Conservation (phyloP, 1,140 invertebrate species). For the Maniola jurtina region DNA sequence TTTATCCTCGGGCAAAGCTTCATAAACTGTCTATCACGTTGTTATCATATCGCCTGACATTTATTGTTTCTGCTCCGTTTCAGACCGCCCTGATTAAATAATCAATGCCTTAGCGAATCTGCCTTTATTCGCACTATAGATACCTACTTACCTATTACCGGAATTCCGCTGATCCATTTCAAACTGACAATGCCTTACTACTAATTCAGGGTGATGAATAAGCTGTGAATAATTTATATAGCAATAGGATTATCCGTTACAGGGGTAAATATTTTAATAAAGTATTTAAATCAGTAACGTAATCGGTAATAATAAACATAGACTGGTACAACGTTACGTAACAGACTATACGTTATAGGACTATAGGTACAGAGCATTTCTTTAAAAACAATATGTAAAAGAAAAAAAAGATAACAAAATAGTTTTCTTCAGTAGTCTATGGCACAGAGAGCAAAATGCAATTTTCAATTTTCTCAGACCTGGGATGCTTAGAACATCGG, state of each 20-base stretch:
- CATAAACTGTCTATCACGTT: constrained; percentile 61
- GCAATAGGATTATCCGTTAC: not conserved
- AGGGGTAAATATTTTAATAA: not conserved
- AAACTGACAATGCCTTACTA: constrained; percentile 8
- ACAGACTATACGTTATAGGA: too few species aligned
- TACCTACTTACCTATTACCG: constrained; percentile 17
- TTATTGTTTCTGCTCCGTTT: constrained; percentile 51
- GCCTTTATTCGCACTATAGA: constrained; percentile 17
- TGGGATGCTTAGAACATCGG: too few species aligned
- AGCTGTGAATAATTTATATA: constrained; percentile 1
- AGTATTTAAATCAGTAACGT: too few species aligned
- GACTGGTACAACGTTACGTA: too few species aligned
- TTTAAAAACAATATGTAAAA: too few species aligned
- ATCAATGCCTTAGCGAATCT: constrained; percentile 31
- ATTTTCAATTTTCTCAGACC: too few species aligned
- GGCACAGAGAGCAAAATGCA: too few species aligned
- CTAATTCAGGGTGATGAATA: constrained; percentile 3
- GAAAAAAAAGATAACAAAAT: too few species aligned
- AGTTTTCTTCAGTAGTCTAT: too few species aligned
- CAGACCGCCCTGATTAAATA: constrained; percentile 47
- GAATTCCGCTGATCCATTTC: not conserved
- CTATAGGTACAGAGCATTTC: too few species aligned
- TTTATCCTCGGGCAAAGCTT: constrained; percentile 52
- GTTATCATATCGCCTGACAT: constrained; percentile 60
- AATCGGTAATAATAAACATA: too few species aligned